Base-by-base conservation (phyloP, 2,888 invertebrate genomes). In the Hybos culiciformis region DNA sequence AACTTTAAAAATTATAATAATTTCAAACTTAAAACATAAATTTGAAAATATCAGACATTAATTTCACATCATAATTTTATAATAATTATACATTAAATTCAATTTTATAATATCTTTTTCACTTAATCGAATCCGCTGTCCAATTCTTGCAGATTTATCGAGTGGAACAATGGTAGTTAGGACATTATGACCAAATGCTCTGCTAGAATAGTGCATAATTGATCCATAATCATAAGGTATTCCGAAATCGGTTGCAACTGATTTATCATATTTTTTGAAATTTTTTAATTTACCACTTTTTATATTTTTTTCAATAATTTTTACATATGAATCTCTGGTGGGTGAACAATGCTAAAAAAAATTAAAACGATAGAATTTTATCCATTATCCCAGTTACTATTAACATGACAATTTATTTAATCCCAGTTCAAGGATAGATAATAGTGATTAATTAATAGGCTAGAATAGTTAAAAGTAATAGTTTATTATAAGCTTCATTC, bases 131-230 rank as follows among this genome's bases (percentile, higher is more conserved):
- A 21, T 5, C 20, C 52, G 41, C 40, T 53, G 53, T n/a, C 51
- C 43, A 5, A 56, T 61, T 0, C 53, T 52, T 7, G 53, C 57
- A 4, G 47, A 52, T 2, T 52, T 52, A 11, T 51, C 48, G 9
- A 52, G 24, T 0, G 83, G 70, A 14, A 75, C 67, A 36, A 86
- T 81, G 0, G 85, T 85, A 39, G 76, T 72, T 54, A 71, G 58
- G 1, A 75, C 73, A 57, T 85, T 84, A 41, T 58, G 71, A 0
- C 81, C 78, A 62, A 85, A 85, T 1, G 83, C 83, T 24, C 70
- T 74, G 18, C 73, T 70, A 0, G 80, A 76, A 59, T 85, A 86
- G 55, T 86, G 85, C 82, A 86, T 78, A 2, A 86, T 79, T 50
- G 84, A 84, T 50, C 74, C 73, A 58, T 80, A 85, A 59, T 86